A percentile compares a stretch with the other conserved stretches of the same genome.
Conservation (phyloP, 1,140 invertebrate species). For the Penaeus chinensis region DNA sequence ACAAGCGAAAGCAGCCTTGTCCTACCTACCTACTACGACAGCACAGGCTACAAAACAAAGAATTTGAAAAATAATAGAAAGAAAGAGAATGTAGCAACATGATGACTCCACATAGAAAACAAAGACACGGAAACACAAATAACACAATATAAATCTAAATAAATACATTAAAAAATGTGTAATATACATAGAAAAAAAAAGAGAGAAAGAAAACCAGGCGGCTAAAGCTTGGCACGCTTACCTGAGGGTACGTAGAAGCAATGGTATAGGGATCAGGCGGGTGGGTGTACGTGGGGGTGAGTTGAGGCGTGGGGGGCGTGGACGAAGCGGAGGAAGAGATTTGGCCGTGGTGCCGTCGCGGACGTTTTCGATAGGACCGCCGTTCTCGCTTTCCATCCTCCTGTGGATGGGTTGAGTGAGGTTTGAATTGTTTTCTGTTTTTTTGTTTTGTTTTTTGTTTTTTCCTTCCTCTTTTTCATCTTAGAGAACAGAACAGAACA, state of each 20-base stretch:
- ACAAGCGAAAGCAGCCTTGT: too few species aligned
- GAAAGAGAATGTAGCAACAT: too few species aligned
- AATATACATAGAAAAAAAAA: neutral
- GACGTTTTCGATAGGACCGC: slow-evolving; percentile 42
- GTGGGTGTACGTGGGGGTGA: slow-evolving; percentile 62
- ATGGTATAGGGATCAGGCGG: slow-evolving; percentile 56
- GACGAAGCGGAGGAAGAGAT: slow-evolving; percentile 55
- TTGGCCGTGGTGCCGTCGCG: slow-evolving; percentile 32
- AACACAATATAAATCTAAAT: too few species aligned
- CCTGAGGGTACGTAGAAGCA: slow-evolving; percentile 58
- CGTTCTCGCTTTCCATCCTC: slow-evolving; percentile 58
- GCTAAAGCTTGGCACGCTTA: neutral
- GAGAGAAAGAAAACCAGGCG: neutral
- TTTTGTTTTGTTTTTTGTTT: neutral
- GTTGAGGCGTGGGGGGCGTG: slow-evolving; percentile 55
- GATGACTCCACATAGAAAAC: too few species aligned
- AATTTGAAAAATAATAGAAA: too few species aligned
- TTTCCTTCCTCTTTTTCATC: neutral
- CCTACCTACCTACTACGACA: too few species aligned
- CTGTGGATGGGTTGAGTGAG: slow-evolving; percentile 20
- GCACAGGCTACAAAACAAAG: too few species aligned
- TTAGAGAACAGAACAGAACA: neutral
- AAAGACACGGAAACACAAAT: too few species aligned
- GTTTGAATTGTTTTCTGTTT: neutral
- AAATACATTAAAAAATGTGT: too few species aligned